phyloP scores from a whole-genome alignment of 2,797 vertebrate species.

The Halcyon badia region DNA sequence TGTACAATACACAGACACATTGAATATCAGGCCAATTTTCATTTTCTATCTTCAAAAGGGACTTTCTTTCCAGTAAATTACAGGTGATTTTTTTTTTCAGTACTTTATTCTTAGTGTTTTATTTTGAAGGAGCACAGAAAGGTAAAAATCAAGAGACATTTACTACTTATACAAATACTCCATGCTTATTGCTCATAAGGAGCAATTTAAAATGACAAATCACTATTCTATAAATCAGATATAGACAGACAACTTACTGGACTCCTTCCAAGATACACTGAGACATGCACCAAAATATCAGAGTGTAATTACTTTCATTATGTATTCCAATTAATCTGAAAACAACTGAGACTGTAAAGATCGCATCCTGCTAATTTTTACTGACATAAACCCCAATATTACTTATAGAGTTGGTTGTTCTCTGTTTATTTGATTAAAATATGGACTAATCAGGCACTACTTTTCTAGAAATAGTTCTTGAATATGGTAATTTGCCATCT shows the following conservation, averaged over 20 bases:
- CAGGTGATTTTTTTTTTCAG: not conserved
- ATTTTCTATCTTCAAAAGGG: not conserved
- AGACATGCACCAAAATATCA: conserved; percentile 47
- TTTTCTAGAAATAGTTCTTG: conserved; percentile 39
- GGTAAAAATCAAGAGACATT: not conserved
- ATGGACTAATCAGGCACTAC: conserved; percentile 27
- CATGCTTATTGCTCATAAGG: not conserved
- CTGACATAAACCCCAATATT: conserved; percentile 24
- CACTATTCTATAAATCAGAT: conserved; percentile 26
- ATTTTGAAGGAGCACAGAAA: not conserved
- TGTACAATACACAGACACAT: not conserved
- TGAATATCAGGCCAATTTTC: not conserved
- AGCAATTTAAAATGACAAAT: conserved; percentile 42
- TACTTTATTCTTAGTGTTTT: not conserved
- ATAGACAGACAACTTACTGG: conserved; percentile 45
- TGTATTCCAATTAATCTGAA: conserved; percentile 58
- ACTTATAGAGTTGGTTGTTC: conserved; percentile 54
- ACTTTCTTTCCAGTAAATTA: not conserved
- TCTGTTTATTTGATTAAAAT: conserved; percentile 60
- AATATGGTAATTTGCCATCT: not conserved
- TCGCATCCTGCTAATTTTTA: conserved; percentile 32
- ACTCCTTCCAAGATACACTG: conserved; percentile 47
- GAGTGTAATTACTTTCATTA: conserved; percentile 59
- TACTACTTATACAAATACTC: conserved; percentile 13
- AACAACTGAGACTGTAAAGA: conserved; percentile 51